Evolutionary conservation across 2,888 invertebrate species (phyloP).

Genomic region (Cyaniris semiargus): DNA sequence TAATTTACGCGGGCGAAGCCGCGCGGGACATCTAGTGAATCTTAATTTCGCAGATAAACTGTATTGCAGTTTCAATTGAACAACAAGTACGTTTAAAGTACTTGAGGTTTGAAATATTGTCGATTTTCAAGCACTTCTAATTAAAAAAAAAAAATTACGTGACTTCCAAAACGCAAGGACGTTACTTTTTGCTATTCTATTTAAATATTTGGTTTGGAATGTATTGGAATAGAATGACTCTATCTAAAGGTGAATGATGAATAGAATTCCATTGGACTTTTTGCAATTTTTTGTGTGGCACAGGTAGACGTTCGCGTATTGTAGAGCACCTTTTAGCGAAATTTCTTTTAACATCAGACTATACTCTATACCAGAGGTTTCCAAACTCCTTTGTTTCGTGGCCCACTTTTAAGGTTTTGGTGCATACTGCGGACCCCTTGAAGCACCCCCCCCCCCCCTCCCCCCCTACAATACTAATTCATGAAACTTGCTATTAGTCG

Average conservation of each 20-base stretch:
- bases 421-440: too few species aligned
- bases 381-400: too few species aligned
- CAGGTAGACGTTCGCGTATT: slow-evolving; percentile 1
- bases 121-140: too few species aligned
- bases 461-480: too few species aligned
- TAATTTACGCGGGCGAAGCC: too few species aligned
- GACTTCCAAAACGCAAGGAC: not conserved
- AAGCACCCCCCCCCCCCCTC: too few species aligned
- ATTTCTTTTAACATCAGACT: not conserved
- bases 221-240: not conserved
- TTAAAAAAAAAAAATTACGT: not conserved
- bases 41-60: not conserved
- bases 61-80: not conserved
- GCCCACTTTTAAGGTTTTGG: too few species aligned
- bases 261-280: not conserved
- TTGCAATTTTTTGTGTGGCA: slow-evolving; percentile 2
- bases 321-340: not conserved
- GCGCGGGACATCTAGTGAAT: too few species aligned
- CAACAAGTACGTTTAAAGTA: not conserved
- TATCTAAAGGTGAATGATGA: not conserved
- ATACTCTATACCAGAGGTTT: too few species aligned
- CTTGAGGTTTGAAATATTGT: too few species aligned
- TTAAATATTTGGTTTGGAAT: not conserved
- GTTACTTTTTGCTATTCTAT: not conserved
- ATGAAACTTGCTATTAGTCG: too few species aligned